These are phyloP conservation scores for Cephus runcator DNA, from an alignment of 2,888 invertebrate genomes.

Conservation along the genomic window DNA sequence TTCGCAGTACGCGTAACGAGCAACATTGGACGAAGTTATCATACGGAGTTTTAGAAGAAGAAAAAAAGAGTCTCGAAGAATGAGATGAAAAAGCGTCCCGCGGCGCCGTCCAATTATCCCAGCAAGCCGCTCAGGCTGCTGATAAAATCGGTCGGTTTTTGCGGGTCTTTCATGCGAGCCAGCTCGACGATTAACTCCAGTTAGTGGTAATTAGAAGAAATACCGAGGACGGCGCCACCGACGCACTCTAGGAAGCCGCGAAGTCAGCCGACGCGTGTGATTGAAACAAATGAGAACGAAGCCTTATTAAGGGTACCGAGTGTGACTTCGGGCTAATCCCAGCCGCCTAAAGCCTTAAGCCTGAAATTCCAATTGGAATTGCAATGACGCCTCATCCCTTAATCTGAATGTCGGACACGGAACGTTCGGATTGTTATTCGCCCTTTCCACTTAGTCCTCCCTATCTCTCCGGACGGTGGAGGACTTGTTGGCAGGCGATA, in stretches of 20 bases:
- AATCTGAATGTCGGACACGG: neutral
- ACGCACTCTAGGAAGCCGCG: constrained; percentile 1
- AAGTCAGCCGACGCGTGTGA: neutral
- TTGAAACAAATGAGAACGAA: neutral
- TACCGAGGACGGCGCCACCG: constrained; percentile 40
- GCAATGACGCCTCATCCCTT: neutral
- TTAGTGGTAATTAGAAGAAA: constrained; percentile 53
- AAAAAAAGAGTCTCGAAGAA: neutral
- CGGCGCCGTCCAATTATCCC: constrained; percentile 1
- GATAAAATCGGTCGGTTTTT: constrained; percentile 10
- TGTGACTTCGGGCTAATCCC: neutral
- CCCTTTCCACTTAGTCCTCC: neutral
- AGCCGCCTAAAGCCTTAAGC: neutral
- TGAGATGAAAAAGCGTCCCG: neutral
- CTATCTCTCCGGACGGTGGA: neutral
- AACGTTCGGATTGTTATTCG: neutral
- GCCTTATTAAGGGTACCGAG: neutral
- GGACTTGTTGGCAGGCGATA: no score
- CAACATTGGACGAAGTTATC: neutral
- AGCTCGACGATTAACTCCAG: constrained; percentile 34
- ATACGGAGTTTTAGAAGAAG: neutral
- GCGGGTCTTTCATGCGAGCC: neutral
- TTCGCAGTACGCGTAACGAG: neutral
- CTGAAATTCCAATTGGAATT: neutral
- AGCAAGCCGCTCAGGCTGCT: constrained; percentile 2